Evolutionary conservation across 2,888 invertebrate species (phyloP).

Genomic region (Blastobasis lacticolella): DNA sequence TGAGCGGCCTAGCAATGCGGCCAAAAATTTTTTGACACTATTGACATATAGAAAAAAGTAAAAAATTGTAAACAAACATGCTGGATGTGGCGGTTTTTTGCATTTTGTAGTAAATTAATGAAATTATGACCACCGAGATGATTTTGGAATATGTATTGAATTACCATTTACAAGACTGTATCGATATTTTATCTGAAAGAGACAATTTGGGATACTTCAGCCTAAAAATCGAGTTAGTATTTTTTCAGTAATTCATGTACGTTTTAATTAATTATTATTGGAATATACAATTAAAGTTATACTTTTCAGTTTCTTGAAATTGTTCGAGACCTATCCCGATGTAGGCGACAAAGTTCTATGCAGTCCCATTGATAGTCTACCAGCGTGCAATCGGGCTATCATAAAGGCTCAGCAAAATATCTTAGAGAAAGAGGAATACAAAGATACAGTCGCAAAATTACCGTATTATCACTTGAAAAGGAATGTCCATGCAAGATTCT

Average conservation of each 20-base stretch:
- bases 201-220: constrained; percentile 78
- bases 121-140: constrained; percentile 26
- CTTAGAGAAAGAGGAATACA: constrained; percentile 50
- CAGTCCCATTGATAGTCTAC: constrained; percentile 76
- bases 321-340: constrained; percentile 80
- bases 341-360: constrained; percentile 80
- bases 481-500: constrained; percentile 80
- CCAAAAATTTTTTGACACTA: too few relatives aligned
- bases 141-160: constrained; percentile 73
- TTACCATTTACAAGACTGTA: constrained; percentile 76
- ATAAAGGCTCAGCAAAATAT: constrained; percentile 76
- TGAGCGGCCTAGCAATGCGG: too few relatives aligned
- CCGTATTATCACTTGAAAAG: constrained; percentile 66
- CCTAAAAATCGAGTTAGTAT: constrained; percentile 80
- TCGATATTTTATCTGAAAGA: constrained; percentile 74
- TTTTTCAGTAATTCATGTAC: not conserved
- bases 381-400: constrained; percentile 77
- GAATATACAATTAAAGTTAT: not conserved
- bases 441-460: constrained; percentile 34
- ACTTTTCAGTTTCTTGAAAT: constrained; percentile 77
- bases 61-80: too few relatives aligned
- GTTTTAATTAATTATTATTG: not conserved
- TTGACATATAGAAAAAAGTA: too few relatives aligned
- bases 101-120: too few relatives aligned
- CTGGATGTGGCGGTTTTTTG: too few relatives aligned